A percentile compares a stretch with the other conserved stretches of the same genome.
phyloP scores from a whole-genome alignment of 1,140 invertebrate species.

The Platorchestia sp. region DNA sequence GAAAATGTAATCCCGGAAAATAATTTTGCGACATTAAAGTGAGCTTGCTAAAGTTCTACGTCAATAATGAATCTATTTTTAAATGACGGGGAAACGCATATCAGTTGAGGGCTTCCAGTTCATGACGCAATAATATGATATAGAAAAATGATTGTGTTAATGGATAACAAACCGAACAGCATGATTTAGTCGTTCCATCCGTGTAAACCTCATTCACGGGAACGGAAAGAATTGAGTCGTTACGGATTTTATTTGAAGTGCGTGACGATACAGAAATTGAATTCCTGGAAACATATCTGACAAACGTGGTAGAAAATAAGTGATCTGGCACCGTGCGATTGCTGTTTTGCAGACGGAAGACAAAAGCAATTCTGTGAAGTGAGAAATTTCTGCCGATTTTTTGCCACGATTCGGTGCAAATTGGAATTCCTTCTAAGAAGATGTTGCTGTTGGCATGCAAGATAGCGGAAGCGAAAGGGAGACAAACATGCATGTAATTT shows the following conservation, averaged over 20 bases:
- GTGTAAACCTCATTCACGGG: not conserved
- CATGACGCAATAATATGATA: not conserved
- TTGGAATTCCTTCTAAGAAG: not conserved
- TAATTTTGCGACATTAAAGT: not conserved
- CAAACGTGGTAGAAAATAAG: not conserved
- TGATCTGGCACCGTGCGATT: not conserved
- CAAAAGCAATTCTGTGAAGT: not conserved
- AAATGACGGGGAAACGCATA: not conserved
- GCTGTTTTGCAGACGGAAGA: not conserved
- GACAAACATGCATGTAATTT: not conserved
- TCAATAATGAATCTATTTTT: not conserved
- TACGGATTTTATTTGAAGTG: not conserved
- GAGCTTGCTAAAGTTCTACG: not conserved
- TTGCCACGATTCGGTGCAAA: not conserved
- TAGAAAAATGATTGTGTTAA: not conserved
- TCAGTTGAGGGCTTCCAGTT: not conserved
- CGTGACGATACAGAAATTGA: not conserved
- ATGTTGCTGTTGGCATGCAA: not conserved
- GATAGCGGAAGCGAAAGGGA: not conserved
- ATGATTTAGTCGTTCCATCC: not conserved
- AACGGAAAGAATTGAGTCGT: not conserved
- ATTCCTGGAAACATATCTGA: not conserved
- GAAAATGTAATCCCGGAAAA: not conserved
- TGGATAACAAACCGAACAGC: not conserved
- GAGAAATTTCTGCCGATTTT: not conserved